A percentile compares a stretch with the other conserved stretches of the same genome.
Evolutionary conservation across 1,140 invertebrate genomes (phyloP).

Genomic region (Odontomachus brunneus): DNA sequence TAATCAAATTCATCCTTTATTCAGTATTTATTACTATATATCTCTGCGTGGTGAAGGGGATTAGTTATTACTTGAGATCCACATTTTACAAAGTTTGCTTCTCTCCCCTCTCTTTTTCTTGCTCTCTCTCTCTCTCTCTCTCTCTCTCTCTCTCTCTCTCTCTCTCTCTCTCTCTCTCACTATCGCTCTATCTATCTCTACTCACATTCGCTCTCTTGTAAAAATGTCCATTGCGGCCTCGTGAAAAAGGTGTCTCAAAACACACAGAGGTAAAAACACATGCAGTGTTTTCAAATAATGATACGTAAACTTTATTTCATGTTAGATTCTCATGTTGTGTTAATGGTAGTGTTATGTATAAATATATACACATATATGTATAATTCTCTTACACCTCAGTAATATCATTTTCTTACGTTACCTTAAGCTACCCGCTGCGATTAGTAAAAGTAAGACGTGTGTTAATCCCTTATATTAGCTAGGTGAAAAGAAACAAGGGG

Average conservation of each 20-base stretch:
- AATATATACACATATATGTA: constrained; percentile 77
- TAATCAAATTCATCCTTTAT: constrained; percentile 34
- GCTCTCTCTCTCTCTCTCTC: neutral
- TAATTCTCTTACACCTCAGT: constrained; percentile 56
- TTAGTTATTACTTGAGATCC: constrained; percentile 38
- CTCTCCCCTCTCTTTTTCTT: constrained; percentile 4
- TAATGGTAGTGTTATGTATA: constrained; percentile 75
- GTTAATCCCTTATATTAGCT: constrained; percentile 41
- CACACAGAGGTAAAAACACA: constrained; percentile 66
- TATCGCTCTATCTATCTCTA: neutral
- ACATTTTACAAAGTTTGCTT: constrained; percentile 7
- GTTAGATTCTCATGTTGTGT: constrained; percentile 68
- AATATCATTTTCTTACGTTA: constrained; percentile 51
- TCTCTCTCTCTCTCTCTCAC: neutral
- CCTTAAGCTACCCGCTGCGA: constrained; percentile 65
- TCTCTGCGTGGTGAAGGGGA: constrained; percentile 14
- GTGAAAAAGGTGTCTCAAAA: constrained; percentile 64
- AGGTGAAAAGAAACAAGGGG: constrained; percentile 30
- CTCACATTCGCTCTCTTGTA: constrained; percentile 44
- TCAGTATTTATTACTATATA: constrained; percentile 33
- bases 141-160: neutral
- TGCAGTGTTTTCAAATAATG: constrained; percentile 68
- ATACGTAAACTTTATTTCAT: constrained; percentile 76
- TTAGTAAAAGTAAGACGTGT: constrained; percentile 56
- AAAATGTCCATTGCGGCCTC: constrained; percentile 35